These are phyloP conservation scores for Prionailurus viverrinus DNA, from an alignment of 2,113 vertebrate genomes.

Conservation along the genomic window DNA sequence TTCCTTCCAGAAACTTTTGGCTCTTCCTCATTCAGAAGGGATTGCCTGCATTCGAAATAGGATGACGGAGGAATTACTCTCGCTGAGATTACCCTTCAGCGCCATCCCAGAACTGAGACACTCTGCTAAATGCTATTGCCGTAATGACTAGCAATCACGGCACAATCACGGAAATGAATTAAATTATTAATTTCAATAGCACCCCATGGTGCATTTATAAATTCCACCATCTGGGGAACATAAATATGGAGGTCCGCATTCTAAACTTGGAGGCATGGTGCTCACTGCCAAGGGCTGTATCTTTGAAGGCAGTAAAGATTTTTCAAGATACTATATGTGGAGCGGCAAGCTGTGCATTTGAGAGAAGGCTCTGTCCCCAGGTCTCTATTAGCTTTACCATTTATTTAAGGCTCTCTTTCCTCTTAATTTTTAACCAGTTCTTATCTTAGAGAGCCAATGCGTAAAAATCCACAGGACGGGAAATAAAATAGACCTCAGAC, in stretches of 20 bases:
- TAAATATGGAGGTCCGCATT: constrained; percentile 82
- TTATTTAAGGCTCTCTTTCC: constrained; percentile 33
- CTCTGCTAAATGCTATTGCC: constrained; percentile 54
- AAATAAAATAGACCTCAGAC: neutral
- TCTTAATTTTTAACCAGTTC: constrained; percentile 66
- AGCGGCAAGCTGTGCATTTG: constrained; percentile 77
- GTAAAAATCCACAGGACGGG: neutral
- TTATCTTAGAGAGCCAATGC: neutral
- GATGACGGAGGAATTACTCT: constrained; percentile 76
- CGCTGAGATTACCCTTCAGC: constrained; percentile 73
- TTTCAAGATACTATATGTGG: constrained; percentile 82
- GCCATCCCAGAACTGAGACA: constrained; percentile 54
- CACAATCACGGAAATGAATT: constrained; percentile 80
- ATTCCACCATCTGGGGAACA: constrained; percentile 84
- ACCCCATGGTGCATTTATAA: constrained; percentile 83
- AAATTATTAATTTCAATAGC: constrained; percentile 85
- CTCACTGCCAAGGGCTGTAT: constrained; percentile 80
- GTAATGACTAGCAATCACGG: constrained; percentile 77
- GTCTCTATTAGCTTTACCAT: constrained; percentile 12
- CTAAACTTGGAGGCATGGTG: constrained; percentile 81
- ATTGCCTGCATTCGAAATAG: constrained; percentile 56
- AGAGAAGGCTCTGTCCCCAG: constrained; percentile 62
- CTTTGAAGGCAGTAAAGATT: constrained; percentile 83
- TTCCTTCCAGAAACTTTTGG: constrained; percentile 73
- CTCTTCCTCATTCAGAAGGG: constrained; percentile 56